Conservation (phyloP, 2,888 invertebrate species). For the Temnothorax rugatulus region DNA sequence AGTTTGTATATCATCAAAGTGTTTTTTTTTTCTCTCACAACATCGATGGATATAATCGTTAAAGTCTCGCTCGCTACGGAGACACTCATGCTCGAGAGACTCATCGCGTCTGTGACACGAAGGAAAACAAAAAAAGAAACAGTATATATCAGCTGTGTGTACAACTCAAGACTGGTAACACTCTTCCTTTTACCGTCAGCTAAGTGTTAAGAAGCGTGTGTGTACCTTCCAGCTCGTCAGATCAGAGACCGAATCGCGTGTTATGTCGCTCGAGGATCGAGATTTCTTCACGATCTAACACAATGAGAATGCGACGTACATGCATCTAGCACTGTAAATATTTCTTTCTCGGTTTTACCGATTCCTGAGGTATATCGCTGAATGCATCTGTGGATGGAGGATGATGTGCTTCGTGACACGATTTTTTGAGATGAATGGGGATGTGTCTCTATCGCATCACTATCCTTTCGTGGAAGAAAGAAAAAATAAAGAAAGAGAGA, state of each 20-base stretch:
- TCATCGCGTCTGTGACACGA: background rate
- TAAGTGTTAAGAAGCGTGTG: background rate
- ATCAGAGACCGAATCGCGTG: background rate
- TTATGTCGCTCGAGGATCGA: conserved; percentile 3
- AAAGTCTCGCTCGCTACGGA: background rate
- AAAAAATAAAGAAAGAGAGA: conserved; percentile 4
- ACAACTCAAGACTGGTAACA: conserved; percentile 13
- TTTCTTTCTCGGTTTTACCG: background rate
- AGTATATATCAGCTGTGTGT: conserved; percentile 23
- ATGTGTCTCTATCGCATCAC: conserved; percentile 38
- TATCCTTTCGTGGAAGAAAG: conserved; percentile 25
- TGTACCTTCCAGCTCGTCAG: background rate
- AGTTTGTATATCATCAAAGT: background rate
- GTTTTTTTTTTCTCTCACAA: background rate
- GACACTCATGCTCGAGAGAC: conserved; percentile 25
- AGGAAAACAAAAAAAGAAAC: background rate
- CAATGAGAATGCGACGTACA: conserved; percentile 26
- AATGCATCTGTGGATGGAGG: conserved; percentile 26
- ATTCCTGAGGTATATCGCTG: background rate
- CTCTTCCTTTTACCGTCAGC: conserved; percentile 27
- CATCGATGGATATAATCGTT: conserved; percentile 3
- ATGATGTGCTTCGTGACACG: conserved; percentile 44
- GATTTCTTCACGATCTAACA: conserved; percentile 8
- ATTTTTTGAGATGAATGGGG: conserved; percentile 31
- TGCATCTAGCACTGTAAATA: conserved; percentile 23